These are phyloP conservation scores for Tenthredo scrophulariae DNA, from an alignment of 2,888 invertebrate genomes.

Conservation along the genomic window DNA sequence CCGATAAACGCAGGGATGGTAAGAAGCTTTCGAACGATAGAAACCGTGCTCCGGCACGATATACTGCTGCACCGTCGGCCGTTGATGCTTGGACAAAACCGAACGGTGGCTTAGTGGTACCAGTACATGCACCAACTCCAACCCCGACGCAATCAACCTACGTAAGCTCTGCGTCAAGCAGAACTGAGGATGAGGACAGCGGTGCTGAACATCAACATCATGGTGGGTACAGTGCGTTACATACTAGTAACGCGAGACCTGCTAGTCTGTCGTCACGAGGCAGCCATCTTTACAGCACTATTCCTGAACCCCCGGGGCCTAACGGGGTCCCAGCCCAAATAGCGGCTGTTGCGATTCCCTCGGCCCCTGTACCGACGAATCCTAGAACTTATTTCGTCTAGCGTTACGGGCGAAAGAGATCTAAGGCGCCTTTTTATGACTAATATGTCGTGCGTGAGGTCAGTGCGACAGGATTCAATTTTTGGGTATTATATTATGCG, in stretches of 20 bases:
- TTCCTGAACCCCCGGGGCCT: conserved; percentile 74
- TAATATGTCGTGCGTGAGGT: conserved; percentile 50
- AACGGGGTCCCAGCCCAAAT: conserved; percentile 58
- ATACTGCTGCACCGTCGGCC: conserved; percentile 87
- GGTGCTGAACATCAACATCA: conserved; percentile 81
- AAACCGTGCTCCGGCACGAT: conserved; percentile 81
- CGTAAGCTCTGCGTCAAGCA: conserved; percentile 80
- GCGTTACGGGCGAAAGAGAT: conserved; percentile 33
- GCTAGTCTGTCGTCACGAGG: conserved; percentile 74
- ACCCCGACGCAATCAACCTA: conserved; percentile 85
- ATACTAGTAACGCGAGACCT: conserved; percentile 67
- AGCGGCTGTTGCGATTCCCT: conserved; percentile 55
- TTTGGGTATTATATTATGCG: background rate
- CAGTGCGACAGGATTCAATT: conserved; percentile 30
- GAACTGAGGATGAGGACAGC: conserved; percentile 83
- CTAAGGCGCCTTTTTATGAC: conserved; percentile 28
- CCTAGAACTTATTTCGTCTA: conserved; percentile 50
- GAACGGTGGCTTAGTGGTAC: conserved; percentile 73
- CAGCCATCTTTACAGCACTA: conserved; percentile 76
- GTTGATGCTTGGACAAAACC: conserved; percentile 86
- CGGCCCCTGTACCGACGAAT: conserved; percentile 49
- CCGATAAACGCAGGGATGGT: conserved; percentile 73
- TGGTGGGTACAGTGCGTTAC: conserved; percentile 79
- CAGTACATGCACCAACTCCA: conserved; percentile 80
- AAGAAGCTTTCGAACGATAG: conserved; percentile 66